Evolutionary conservation across 2,888 invertebrate genomes (phyloP).

Genomic region (Agriopis marginaria): DNA sequence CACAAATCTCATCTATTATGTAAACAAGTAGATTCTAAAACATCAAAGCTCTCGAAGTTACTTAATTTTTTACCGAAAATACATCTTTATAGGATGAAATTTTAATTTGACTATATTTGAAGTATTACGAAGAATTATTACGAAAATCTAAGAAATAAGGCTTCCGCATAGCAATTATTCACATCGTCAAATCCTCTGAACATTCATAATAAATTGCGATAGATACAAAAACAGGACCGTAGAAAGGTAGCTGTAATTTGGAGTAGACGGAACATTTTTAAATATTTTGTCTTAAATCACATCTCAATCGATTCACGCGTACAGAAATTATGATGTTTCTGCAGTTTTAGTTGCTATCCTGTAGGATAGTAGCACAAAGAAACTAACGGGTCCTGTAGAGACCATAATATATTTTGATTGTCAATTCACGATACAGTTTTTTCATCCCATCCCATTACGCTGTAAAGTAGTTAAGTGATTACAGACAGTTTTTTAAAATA

Average conservation of each 20-base stretch:
- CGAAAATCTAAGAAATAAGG: conserved; percentile 22
- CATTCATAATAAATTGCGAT: conserved; percentile 33
- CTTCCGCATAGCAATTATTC: conserved; percentile 33
- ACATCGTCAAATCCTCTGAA: conserved; percentile 24
- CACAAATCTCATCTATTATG: neutral
- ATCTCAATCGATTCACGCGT: neutral
- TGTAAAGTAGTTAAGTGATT: no score
- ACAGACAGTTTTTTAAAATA: no score
- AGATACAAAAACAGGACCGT: conserved; percentile 25
- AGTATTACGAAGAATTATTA: conserved; percentile 12
- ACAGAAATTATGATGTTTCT: no score
- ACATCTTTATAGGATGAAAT: neutral
- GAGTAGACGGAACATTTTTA: neutral
- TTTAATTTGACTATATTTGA: conserved; percentile 6
- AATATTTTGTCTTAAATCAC: neutral
- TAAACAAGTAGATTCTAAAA: neutral
- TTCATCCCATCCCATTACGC: no score
- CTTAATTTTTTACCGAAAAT: neutral
- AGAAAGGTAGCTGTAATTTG: neutral
- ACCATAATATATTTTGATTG: no score
- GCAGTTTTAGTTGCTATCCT: no score
- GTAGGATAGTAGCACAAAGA: no score
- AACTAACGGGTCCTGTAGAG: no score
- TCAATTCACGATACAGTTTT: no score
- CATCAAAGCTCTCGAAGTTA: neutral